Percentiles rank a stretch among this genome's conserved stretches.
Conservation (phyloP, 2,888 invertebrate species). For the Atrina japonica region DNA sequence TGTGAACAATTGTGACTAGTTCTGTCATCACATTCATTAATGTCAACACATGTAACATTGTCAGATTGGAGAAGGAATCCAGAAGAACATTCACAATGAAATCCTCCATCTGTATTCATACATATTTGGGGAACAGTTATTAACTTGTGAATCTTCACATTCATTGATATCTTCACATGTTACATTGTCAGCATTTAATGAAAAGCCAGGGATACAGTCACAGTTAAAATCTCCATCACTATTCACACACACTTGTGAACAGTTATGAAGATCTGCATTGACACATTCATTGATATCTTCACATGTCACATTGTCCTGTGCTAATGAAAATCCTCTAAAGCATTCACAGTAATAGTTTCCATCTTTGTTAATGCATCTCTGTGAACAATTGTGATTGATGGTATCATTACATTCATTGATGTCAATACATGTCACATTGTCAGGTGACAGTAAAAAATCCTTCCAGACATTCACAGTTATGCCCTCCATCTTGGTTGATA, state of each 20-base stretch:
- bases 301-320: slow-evolving; percentile 8
- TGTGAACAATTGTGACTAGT: slow-evolving; percentile 11
- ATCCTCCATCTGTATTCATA: slow-evolving; percentile 14
- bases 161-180: slow-evolving; percentile 29
- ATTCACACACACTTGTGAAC: slow-evolving; percentile 8
- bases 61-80: slow-evolving; percentile 7
- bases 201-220: slow-evolving; percentile 16
- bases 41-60: slow-evolving; percentile 12
- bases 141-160: slow-evolving; percentile 9
- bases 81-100: slow-evolving; percentile 19
- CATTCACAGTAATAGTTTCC: slow-evolving; percentile 17
- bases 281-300: slow-evolving; percentile 22
- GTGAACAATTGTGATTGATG: not conserved
- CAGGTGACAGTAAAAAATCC: not conserved
- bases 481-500: slow-evolving; percentile 12
- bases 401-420: slow-evolving; percentile 12
- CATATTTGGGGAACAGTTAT: slow-evolving; percentile 19
- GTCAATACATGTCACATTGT: slow-evolving; percentile 12
- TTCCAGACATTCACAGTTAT: slow-evolving; percentile 6
- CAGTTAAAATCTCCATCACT: slow-evolving; percentile 11
- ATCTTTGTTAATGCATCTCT: slow-evolving; percentile 4
- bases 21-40: slow-evolving; percentile 20
- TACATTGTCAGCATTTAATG: not conserved
- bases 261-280: not conserved
- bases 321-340: not conserved